These are phyloP conservation scores for Sorex araneus DNA, from an alignment of 2,113 vertebrate genomes.

Conservation along the genomic window DNA sequence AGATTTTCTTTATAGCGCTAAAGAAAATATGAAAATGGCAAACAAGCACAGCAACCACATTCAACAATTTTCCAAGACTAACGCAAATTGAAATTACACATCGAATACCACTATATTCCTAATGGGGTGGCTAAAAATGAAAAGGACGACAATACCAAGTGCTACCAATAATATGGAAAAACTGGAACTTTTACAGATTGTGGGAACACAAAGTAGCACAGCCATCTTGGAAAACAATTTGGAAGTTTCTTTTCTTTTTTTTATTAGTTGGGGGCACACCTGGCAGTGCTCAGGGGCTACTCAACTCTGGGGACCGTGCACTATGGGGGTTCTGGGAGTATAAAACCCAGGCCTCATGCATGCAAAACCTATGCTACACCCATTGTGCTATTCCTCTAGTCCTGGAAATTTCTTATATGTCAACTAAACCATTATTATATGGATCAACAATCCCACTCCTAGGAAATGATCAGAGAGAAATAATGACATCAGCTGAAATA, in stretches of 20 bases:
- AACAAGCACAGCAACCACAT: not conserved
- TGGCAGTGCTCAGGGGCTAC: too few species aligned
- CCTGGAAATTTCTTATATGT: not conserved
- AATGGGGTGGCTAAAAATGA: not conserved
- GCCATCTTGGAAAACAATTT: not conserved
- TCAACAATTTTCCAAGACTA: not conserved
- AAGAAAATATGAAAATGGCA: not conserved
- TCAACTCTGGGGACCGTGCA: too few species aligned
- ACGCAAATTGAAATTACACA: conserved; percentile 25
- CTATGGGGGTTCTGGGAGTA: too few species aligned
- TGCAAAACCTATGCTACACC: too few species aligned
- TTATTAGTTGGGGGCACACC: too few species aligned
- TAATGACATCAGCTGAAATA: not conserved
- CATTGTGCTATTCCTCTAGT: too few species aligned
- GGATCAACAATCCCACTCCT: not conserved
- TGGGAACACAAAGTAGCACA: not conserved
- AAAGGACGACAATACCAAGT: not conserved
- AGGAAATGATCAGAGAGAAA: conserved; percentile 10
- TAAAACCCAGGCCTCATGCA: too few species aligned
- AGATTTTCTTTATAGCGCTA: not conserved
- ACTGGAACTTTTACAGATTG: not conserved
- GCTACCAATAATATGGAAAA: not conserved
- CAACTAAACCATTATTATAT: not conserved
- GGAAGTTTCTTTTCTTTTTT: not conserved
- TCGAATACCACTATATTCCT: not conserved